These are phyloP conservation scores for Prionailurus bengalensis DNA, from an alignment of 2,113 vertebrate genomes.

Conservation along the genomic window DNA sequence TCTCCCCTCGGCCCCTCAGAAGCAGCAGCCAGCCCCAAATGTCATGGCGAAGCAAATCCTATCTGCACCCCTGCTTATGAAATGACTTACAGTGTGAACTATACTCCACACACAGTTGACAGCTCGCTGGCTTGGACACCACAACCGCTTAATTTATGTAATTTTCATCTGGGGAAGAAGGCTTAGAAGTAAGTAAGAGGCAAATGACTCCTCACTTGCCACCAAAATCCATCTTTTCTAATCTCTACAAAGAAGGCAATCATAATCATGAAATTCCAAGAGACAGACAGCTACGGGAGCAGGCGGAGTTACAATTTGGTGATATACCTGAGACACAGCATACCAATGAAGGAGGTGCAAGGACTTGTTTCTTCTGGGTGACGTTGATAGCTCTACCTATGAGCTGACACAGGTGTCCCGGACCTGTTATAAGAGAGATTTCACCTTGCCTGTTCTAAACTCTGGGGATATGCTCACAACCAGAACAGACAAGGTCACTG, in stretches of 20 bases:
- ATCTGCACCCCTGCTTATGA: neutral
- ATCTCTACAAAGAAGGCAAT: conserved; percentile 16
- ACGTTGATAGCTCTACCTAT: neutral
- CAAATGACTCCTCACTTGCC: neutral
- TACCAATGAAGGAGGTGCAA: neutral
- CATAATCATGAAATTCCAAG: neutral
- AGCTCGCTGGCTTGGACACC: neutral
- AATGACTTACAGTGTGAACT: neutral
- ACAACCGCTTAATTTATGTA: neutral
- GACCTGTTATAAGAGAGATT: neutral
- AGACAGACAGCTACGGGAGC: neutral
- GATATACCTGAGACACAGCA: neutral
- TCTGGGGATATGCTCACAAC: neutral
- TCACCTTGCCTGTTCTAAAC: neutral
- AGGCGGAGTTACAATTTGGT: neutral
- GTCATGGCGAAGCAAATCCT: neutral
- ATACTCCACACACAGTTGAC: neutral
- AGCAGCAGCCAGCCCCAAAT: neutral
- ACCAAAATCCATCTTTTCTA: conserved; percentile 12
- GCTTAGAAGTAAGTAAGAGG: neutral
- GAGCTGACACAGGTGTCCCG: neutral
- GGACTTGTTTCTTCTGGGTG: neutral
- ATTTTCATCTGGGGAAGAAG: neutral
- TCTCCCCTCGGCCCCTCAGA: neutral
- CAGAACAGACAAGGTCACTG: neutral